Conservation (phyloP, 2,113 vertebrate genomes). For the Alouatta palliata region DNA sequence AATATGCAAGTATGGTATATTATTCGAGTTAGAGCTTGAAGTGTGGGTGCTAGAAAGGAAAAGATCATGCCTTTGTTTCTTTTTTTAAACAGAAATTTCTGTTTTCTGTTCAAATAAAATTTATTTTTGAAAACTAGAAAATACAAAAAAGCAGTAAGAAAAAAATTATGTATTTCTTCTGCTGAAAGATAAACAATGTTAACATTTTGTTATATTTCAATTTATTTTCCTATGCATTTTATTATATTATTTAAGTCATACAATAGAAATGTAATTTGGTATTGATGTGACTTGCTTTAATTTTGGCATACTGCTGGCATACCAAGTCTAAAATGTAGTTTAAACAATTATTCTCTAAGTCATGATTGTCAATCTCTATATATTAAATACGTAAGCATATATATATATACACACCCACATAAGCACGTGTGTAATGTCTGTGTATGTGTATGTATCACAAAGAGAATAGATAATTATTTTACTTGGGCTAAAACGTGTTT, state of each 20-base stretch:
- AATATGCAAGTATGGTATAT: neutral
- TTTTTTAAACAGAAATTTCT: neutral
- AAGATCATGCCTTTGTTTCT: neutral
- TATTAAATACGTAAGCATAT: neutral
- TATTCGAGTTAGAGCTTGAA: neutral
- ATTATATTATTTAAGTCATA: constrained; percentile 11
- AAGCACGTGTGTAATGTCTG: neutral
- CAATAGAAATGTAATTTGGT: neutral
- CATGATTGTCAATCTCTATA: neutral
- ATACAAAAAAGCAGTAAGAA: neutral
- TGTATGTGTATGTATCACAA: neutral
- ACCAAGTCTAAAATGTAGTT: neutral
- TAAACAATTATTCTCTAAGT: neutral
- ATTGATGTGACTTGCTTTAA: neutral
- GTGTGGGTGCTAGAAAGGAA: neutral
- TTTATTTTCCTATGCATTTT: neutral
- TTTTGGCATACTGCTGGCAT: neutral
- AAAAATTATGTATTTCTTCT: neutral
- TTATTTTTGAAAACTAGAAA: neutral
- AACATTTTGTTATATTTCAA: neutral
- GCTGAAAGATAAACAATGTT: neutral
- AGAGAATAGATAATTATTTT: neutral
- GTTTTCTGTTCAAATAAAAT: neutral
- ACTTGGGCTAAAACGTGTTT: neutral
- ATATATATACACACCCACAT: neutral